These are phyloP conservation scores for Saccopteryx leptura DNA, from an alignment of 2,113 vertebrate species.

Conservation along the genomic window DNA sequence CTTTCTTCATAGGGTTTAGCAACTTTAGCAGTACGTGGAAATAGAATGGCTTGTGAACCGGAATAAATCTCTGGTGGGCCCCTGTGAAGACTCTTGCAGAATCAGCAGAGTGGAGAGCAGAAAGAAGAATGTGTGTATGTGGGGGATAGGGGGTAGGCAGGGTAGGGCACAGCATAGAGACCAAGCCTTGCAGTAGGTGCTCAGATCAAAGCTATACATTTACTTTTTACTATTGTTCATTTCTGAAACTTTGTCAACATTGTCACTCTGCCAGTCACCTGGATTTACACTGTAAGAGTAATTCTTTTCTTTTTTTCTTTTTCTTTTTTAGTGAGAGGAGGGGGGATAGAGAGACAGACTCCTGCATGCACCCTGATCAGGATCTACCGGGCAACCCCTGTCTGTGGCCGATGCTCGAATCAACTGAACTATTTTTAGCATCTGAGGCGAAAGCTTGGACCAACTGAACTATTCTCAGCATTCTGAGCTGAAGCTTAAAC, in stretches of 20 bases:
- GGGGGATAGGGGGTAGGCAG: no score
- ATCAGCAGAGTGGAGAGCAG: background rate
- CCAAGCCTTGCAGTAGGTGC: no score
- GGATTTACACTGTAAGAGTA: background rate
- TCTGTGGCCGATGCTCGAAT: no score
- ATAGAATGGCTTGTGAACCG: background rate
- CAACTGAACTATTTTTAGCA: no score
- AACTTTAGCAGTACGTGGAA: background rate
- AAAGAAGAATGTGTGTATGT: accelerated
- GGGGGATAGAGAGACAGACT: no score
- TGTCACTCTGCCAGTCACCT: background rate
- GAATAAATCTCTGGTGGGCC: background rate
- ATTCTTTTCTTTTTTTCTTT: background rate
- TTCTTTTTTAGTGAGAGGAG: no score
- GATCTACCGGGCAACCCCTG: no score
- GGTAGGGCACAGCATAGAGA: accelerated
- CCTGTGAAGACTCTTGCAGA: background rate
- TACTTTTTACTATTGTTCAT: background rate
- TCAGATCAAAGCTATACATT: background rate
- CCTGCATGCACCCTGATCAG: no score
- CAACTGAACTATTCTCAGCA: no score
- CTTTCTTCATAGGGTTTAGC: background rate
- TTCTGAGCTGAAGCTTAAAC: no score
- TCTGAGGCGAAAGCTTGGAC: no score
- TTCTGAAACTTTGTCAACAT: background rate